phyloP scores from a whole-genome alignment of 1,140 invertebrate genomes.

The Helicoverpa zea region DNA sequence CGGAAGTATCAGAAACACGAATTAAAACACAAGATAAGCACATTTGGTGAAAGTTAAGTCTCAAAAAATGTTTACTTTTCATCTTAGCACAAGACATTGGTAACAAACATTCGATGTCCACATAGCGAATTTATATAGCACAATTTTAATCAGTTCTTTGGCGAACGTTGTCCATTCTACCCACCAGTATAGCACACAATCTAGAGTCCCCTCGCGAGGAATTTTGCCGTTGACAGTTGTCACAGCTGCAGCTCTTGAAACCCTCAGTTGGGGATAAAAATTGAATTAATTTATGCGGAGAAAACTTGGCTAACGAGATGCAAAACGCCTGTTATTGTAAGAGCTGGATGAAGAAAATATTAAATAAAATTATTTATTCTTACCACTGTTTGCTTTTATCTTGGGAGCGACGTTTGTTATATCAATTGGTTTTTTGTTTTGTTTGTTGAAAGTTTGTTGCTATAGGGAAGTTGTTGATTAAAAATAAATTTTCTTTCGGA shows the following conservation, averaged over 20 bases:
- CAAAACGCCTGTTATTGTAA: conserved; percentile 36
- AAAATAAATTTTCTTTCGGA: too few relatives aligned
- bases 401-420: neutral
- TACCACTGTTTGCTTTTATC: neutral
- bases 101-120: too few relatives aligned
- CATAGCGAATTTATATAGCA: too few relatives aligned
- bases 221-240: conserved; percentile 52
- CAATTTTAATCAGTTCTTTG: too few relatives aligned
- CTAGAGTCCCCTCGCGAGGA: conserved; percentile 35
- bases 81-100: too few relatives aligned
- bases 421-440: neutral
- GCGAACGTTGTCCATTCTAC: neutral
- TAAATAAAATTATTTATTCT: conserved; percentile 40
- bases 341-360: neutral
- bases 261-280: conserved; percentile 44
- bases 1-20: too few relatives aligned
- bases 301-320: conserved; percentile 48
- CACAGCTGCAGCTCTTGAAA: conserved; percentile 44
- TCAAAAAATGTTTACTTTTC: too few relatives aligned
- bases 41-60: too few relatives aligned
- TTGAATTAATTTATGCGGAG: conserved; percentile 51
- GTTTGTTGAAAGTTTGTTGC: neutral
- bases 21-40: too few relatives aligned
- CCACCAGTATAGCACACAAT: neutral
- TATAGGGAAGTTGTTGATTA: too few relatives aligned